phyloP scores from a whole-genome alignment of 2,888 invertebrate species.

The Megastigmus dorsalis region DNA sequence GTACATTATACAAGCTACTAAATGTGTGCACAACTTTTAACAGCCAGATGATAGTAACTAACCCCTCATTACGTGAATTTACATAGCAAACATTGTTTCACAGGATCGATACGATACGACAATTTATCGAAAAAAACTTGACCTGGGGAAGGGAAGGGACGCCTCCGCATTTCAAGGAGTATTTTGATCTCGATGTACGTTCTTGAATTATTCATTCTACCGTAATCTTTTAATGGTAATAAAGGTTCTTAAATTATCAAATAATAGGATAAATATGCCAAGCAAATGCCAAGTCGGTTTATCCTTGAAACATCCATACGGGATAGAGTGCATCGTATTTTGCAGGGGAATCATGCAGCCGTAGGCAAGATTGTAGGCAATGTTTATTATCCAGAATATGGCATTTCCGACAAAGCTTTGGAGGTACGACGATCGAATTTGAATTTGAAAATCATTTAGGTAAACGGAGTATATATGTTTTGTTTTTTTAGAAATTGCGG shows the following conservation, averaged over 20 bases:
- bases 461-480: not conserved
- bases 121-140: slow-evolving; percentile 66
- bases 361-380: slow-evolving; percentile 62
- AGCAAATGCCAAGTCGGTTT: slow-evolving; percentile 59
- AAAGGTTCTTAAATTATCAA: not conserved
- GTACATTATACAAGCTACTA: no score
- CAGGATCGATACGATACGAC: slow-evolving; percentile 65
- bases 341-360: slow-evolving; percentile 63
- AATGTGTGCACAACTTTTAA: no score
- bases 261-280: slow-evolving; percentile 61
- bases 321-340: slow-evolving; percentile 58
- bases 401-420: slow-evolving; percentile 58
- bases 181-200: slow-evolving; percentile 62
- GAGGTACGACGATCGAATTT: slow-evolving; percentile 58
- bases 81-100: not conserved
- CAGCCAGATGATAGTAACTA: no score
- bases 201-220: no score
- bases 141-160: slow-evolving; percentile 64
- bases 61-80: no score
- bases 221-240: no score
- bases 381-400: slow-evolving; percentile 66
- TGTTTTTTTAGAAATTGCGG: slow-evolving; percentile 61
- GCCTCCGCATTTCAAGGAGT: slow-evolving; percentile 61
- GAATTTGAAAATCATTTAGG: not conserved
- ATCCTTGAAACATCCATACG: slow-evolving; percentile 42